Evolutionary conservation across 2,888 invertebrate genomes (phyloP).

Genomic region (Drosophila melanosoma): DNA sequence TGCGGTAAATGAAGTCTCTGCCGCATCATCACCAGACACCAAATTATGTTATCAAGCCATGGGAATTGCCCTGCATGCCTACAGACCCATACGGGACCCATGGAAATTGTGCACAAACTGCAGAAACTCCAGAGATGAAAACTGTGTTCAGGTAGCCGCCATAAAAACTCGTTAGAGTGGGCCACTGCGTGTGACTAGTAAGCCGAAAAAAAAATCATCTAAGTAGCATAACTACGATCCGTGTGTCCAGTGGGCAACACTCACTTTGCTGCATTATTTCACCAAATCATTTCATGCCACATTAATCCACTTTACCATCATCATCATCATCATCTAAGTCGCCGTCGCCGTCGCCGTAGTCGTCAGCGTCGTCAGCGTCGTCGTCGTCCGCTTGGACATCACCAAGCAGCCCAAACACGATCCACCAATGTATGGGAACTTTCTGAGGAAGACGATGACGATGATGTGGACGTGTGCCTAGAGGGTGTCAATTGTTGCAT

Average conservation of each 20-base stretch:
- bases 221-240: slow-evolving; percentile 15
- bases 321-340: slow-evolving; percentile 45
- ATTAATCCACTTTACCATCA: slow-evolving; percentile 65
- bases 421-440: slow-evolving; percentile 68
- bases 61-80: slow-evolving; percentile 76
- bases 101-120: slow-evolving; percentile 51
- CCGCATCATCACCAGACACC: slow-evolving; percentile 45
- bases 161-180: slow-evolving; percentile 75
- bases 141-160: slow-evolving; percentile 70
- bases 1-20: slow-evolving; percentile 73
- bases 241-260: slow-evolving; percentile 49
- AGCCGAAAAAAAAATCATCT: slow-evolving; percentile 16
- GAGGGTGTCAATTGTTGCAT: slow-evolving; percentile 83
- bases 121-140: slow-evolving; percentile 25
- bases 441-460: slow-evolving; percentile 52
- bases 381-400: slow-evolving; percentile 55
- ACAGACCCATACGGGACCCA: slow-evolving; percentile 63
- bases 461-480: slow-evolving; percentile 75
- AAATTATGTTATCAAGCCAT: slow-evolving; percentile 80
- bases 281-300: slow-evolving; percentile 67
- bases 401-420: slow-evolving; percentile 58
- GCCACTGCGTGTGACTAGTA: slow-evolving; percentile 70
- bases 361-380: slow-evolving; percentile 39
- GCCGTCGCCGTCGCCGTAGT: slow-evolving; percentile 20
- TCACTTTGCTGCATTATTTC: slow-evolving; percentile 58